Percentiles rank a stretch among this genome's conserved stretches.
These are phyloP conservation scores for Rhynchotus rufescens DNA, from an alignment of 2,797 vertebrate species.

Conservation along the genomic window DNA sequence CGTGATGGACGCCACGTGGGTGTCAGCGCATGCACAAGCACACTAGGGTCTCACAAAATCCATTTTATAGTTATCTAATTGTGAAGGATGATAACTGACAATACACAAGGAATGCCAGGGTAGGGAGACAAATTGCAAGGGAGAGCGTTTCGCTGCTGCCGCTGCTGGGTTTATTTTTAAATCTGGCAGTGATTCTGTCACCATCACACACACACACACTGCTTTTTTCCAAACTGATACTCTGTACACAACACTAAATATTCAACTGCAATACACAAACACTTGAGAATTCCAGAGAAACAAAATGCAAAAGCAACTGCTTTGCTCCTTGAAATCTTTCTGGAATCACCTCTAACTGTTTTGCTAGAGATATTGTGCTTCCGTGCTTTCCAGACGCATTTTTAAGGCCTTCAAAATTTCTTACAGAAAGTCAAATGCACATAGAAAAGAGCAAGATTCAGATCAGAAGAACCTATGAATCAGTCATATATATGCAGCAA, in stretches of 20 bases:
- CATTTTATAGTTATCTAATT: conserved; percentile 63
- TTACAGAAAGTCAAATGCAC: neutral
- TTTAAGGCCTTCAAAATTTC: conserved; percentile 27
- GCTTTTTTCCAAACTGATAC: conserved; percentile 25
- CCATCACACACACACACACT: conserved; percentile 21
- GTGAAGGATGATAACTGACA: conserved; percentile 62
- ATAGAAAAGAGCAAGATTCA: neutral
- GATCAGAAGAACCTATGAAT: neutral
- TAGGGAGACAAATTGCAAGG: conserved; percentile 41
- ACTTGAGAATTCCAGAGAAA: conserved; percentile 10
- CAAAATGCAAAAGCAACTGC: neutral
- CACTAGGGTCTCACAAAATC: conserved; percentile 57
- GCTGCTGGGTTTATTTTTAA: conserved; percentile 62
- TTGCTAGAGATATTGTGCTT: conserved; percentile 6
- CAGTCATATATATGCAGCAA: neutral
- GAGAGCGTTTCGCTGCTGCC: conserved; percentile 57
- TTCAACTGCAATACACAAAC: neutral
- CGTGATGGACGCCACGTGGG: conserved; percentile 66
- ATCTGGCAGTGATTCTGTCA: conserved; percentile 47
- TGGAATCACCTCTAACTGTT: conserved; percentile 22
- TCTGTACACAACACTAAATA: conserved; percentile 15
- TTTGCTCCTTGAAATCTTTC: conserved; percentile 37
- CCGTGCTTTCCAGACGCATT: conserved; percentile 6
- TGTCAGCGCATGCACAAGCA: conserved; percentile 48
- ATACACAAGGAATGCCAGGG: conserved; percentile 25